These are phyloP conservation scores for Sitta europaea DNA, from an alignment of 2,113 vertebrate genomes.

Conservation along the genomic window DNA sequence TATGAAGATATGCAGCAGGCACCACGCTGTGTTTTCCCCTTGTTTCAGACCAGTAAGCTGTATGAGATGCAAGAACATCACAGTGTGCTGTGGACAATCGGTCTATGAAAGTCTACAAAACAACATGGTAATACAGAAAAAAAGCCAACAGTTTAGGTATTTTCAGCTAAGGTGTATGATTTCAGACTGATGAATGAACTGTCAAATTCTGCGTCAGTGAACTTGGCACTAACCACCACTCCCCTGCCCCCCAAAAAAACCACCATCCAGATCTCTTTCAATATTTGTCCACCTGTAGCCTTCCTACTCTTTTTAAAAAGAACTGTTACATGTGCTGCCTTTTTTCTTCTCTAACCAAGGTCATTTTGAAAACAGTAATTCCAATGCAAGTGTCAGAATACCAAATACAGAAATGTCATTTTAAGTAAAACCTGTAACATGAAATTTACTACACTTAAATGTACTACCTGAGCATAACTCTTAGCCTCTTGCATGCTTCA, in stretches of 20 bases:
- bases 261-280: background rate
- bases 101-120: background rate
- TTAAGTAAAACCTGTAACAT: background rate
- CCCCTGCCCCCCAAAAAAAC: accelerated
- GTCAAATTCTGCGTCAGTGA: background rate
- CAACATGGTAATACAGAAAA: background rate
- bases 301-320: background rate
- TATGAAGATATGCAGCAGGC: background rate
- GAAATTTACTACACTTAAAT: background rate
- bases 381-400: background rate
- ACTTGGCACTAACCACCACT: background rate
- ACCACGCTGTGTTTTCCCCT: background rate
- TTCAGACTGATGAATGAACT: background rate
- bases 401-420: background rate
- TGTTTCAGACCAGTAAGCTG: background rate
- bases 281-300: background rate
- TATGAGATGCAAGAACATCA: background rate
- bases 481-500: background rate
- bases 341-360: background rate
- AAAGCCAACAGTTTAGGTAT: background rate
- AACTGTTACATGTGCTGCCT: background rate
- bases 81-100: accelerated
- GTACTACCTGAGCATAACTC: background rate
- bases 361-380: background rate
- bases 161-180: background rate